Base-by-base conservation (phyloP, 2,113 vertebrate species). In the Cynoglossus semilaevis region DNA sequence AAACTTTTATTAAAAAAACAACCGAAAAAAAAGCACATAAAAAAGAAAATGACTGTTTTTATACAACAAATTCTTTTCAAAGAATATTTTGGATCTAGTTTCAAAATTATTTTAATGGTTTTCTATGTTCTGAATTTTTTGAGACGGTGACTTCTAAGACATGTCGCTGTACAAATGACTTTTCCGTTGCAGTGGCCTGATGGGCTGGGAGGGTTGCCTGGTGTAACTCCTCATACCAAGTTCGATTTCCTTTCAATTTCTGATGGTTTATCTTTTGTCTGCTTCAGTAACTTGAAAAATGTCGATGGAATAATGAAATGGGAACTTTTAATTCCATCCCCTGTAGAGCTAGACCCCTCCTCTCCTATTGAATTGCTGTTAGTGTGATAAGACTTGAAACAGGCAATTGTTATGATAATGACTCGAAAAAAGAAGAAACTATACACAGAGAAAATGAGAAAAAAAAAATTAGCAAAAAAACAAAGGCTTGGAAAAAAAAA, bases 71-170 rank as follows among this genome's bases (percentile, higher is more conserved):
- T 96, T 97, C 92, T 95, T 97, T 97, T 93, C 91, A 91, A 93
- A 90, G 89, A 92, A 90, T 91, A 92, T 91, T 94, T 98, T 94
- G 95, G 93, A 97, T 96, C 95, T 96, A 96, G 94, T 98, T 99
- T 97, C 91, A 95, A 94, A 96, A 93, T 98, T 95, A 96, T 96
- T 97, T 97, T 94, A 93, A 92, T 92, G 92, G 83, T 96, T 99
- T 98, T 98, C 91, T 97, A 97, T 94, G 92, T 97, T 95, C 88
- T 81, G 87, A 82, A 54, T 86, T 87, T 29, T 89, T 85, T 77
- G 66, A 87, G 78, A 86, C 81, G 79, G 86, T 86, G 83, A 89
- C 87, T 93, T 94, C 91, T 89, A 88, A 82, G 89, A 93, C 70
- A 70, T 63, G 92, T 93, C 93, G 91, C 93, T 89, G 93, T 94